These are phyloP conservation scores for Melanocharis versteri DNA, from an alignment of 2,113 vertebrate genomes.

Conservation along the genomic window DNA sequence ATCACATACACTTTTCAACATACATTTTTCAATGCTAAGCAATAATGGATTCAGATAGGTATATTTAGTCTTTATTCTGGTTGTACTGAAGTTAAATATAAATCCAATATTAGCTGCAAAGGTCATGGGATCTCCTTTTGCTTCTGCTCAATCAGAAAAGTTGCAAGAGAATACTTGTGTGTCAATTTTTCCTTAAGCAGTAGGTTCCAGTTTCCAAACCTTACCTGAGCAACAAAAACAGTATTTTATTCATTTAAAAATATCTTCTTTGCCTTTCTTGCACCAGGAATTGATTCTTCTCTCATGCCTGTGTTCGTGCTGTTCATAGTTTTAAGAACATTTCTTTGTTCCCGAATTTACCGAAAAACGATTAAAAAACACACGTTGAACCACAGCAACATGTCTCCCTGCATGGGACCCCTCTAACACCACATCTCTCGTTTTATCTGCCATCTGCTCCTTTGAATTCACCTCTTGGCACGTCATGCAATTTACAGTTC, in stretches of 20 bases:
- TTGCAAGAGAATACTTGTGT: neutral
- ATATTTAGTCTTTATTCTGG: neutral
- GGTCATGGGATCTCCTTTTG: neutral
- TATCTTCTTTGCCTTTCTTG: neutral
- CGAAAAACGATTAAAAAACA: neutral
- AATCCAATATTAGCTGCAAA: neutral
- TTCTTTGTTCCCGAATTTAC: neutral
- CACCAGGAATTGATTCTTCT: neutral
- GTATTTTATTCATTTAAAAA: neutral
- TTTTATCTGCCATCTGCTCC: constrained; percentile 9
- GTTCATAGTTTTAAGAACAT: too few species aligned
- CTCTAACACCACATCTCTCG: neutral
- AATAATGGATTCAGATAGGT: neutral
- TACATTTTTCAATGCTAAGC: neutral
- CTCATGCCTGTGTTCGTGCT: neutral
- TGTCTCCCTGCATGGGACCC: neutral
- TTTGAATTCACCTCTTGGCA: neutral
- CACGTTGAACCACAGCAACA: accelerated
- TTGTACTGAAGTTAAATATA: neutral
- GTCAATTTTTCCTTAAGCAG: neutral
- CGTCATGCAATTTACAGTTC: neutral
- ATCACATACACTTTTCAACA: neutral
- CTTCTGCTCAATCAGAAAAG: neutral
- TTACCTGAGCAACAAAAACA: neutral
- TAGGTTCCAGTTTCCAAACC: neutral